phyloP scores from a whole-genome alignment of 1,140 invertebrate species.

The Drosophila carrolli region DNA sequence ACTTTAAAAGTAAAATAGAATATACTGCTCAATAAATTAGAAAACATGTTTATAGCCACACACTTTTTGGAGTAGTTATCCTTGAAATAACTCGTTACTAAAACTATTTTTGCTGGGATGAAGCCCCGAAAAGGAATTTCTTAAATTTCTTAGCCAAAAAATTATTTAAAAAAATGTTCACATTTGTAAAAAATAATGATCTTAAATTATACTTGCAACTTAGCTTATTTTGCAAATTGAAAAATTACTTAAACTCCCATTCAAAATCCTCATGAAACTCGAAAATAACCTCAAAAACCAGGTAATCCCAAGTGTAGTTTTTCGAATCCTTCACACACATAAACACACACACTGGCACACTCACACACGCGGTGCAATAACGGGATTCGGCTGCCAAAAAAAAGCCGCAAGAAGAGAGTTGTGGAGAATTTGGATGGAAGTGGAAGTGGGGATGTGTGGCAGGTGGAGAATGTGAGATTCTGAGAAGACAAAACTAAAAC shows the following conservation, averaged over 20 bases:
- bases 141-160: no score
- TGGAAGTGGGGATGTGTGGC: conserved; percentile 19
- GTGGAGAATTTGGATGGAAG: conserved; percentile 28
- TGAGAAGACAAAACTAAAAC: conserved; percentile 33
- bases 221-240: not conserved
- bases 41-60: no score
- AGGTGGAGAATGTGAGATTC: conserved; percentile 26
- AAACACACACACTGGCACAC: conserved; percentile 13
- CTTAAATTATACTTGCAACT: not conserved
- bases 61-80: no score
- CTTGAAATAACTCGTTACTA: no score
- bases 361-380: conserved; percentile 28
- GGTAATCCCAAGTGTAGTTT: conserved; percentile 4
- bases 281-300: conserved; percentile 11
- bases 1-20: no score
- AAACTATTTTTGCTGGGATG: no score
- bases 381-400: conserved; percentile 21
- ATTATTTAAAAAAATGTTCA: no score
- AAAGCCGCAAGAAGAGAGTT: conserved; percentile 25
- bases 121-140: no score
- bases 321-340: conserved; percentile 21
- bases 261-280: not conserved
- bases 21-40: no score
- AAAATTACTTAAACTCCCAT: not conserved
- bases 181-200: no score